Conservation (phyloP, 2,113 vertebrate species). For the Zosterops lateralis region DNA sequence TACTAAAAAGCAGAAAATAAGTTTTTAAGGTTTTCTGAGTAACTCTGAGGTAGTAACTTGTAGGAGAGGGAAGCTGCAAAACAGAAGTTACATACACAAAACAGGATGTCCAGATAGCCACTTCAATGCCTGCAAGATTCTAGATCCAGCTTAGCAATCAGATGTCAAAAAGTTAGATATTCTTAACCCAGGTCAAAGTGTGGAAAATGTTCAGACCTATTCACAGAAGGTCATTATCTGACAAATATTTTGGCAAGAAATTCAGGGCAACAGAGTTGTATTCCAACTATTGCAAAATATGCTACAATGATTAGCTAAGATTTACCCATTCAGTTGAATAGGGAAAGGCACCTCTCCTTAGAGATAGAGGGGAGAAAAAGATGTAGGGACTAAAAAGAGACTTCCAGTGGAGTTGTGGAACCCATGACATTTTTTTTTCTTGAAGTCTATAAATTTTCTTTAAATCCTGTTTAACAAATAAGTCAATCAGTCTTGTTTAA, state of each 20-base stretch:
- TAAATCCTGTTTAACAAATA: background rate
- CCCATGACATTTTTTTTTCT: background rate
- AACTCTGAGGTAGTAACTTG: background rate
- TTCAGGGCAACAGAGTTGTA: background rate
- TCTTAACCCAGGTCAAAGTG: background rate
- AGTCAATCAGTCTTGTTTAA: background rate
- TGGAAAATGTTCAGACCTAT: background rate
- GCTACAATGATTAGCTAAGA: background rate
- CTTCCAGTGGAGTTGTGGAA: background rate
- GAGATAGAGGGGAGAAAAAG: background rate
- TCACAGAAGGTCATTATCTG: background rate
- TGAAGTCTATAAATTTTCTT: background rate
- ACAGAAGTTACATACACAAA: background rate
- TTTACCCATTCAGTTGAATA: background rate
- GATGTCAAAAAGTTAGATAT: background rate
- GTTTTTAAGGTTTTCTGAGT: background rate
- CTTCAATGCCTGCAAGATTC: background rate
- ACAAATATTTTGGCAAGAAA: background rate
- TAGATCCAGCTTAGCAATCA: background rate
- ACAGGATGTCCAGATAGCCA: background rate
- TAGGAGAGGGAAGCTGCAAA: background rate
- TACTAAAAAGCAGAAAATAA: background rate
- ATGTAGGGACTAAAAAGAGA: background rate
- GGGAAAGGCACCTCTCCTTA: background rate
- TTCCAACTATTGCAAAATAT: background rate